These are phyloP conservation scores for Drosophila burlai DNA, from an alignment of 1,140 invertebrate genomes.

Conservation along the genomic window DNA sequence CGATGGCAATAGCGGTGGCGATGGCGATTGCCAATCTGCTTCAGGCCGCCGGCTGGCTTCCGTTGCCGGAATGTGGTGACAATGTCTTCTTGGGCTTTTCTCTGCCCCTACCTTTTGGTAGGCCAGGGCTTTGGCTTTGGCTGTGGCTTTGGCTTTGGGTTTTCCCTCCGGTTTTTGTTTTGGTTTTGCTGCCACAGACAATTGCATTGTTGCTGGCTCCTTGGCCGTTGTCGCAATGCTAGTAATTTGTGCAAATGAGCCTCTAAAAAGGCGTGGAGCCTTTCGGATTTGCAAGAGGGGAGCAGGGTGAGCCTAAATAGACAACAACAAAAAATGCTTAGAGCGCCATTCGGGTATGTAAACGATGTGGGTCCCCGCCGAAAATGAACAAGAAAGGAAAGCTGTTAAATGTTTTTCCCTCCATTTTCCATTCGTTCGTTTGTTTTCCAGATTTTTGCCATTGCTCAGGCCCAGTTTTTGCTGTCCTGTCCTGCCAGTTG, in stretches of 20 bases:
- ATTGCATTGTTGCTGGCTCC: slow-evolving; percentile 64
- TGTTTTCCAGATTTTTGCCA: slow-evolving; percentile 25
- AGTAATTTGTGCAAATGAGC: slow-evolving; percentile 83
- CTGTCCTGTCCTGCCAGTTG: neutral
- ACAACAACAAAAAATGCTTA: slow-evolving; percentile 57
- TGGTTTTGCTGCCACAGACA: slow-evolving; percentile 47
- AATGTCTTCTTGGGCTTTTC: slow-evolving; percentile 64
- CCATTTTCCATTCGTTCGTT: slow-evolving; percentile 23
- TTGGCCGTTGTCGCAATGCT: slow-evolving; percentile 72
- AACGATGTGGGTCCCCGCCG: slow-evolving; percentile 39
- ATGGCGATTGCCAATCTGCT: slow-evolving; percentile 68
- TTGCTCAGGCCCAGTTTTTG: slow-evolving; percentile 20
- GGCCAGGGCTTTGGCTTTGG: slow-evolving; percentile 11
- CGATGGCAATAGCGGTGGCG: slow-evolving; percentile 14
- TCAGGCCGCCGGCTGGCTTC: slow-evolving; percentile 61
- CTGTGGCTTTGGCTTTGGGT: slow-evolving; percentile 29
- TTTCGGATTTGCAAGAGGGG: slow-evolving; percentile 21
- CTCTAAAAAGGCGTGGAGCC: slow-evolving; percentile 69
- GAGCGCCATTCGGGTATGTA: slow-evolving; percentile 68
- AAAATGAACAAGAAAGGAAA: slow-evolving; percentile 65
- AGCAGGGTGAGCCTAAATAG: neutral
- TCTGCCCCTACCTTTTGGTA: slow-evolving; percentile 36
- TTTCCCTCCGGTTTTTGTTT: slow-evolving; percentile 18
- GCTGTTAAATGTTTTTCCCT: slow-evolving; percentile 62
- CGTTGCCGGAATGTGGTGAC: slow-evolving; percentile 81